Base-by-base conservation (phyloP, 2,888 invertebrate genomes). In the Calameuta idolon region DNA sequence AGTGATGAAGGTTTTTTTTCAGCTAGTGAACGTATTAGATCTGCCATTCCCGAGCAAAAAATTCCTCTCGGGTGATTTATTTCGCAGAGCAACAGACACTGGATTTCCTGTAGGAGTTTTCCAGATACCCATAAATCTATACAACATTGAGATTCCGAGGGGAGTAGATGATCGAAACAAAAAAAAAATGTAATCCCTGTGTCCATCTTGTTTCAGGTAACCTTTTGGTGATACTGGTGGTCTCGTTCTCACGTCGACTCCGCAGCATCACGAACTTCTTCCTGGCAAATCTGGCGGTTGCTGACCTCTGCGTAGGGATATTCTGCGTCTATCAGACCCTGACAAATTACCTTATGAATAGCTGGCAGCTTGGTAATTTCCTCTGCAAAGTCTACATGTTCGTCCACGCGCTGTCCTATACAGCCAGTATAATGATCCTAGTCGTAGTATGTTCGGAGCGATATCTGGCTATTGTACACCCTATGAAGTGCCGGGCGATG, bases 311-410 rank as follows among this genome's bases (percentile, higher is more conserved):
- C 88, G 98, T 98, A n/a, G 97, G 97, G 12, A 94, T 97, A 77
- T 98, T 98, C 92, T 98, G 98, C 92, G 96, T 98, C 78, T 96
- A 97, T 91, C 98, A 98, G 90, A 98, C 97, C 89, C 93, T 98
- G 85, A 95, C 96, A 74, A 96, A 96, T 85, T 96, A 97, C 91
- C 93, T 97, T 78, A 95, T 96, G 85, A 86, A 87, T 93, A 96
- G 96, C 87, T 97, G 97, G 97, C 94, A 95, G 77, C 94, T 97
- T 82, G 97, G 97, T 4, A 95, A 95, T 87, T 96, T 97, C 88
- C 93, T 98, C 82, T 98, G 98, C 92, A 97, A 97, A 91, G 95
- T 97, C 94, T 97, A 98, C 92, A 96, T 97, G 92, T 97, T 97
- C 90, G 95, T 97, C 33, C 96, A 97, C 90, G 96, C 96, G 23